Percentiles rank a stretch among this genome's conserved stretches.
Evolutionary conservation across 2,888 invertebrate genomes (phyloP).

Genomic region (Leptarthrus brevirostris): DNA sequence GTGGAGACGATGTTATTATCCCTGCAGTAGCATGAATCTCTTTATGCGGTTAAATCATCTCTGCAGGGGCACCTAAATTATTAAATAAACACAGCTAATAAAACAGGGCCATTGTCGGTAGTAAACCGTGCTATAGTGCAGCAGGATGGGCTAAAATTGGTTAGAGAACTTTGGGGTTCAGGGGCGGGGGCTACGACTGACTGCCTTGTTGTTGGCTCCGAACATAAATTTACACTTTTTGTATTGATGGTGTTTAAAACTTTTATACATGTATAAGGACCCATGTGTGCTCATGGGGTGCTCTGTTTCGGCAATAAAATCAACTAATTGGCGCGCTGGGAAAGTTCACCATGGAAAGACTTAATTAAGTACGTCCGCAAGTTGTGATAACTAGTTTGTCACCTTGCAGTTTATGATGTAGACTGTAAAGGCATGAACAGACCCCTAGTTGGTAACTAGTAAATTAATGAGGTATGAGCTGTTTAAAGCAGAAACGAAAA

Average conservation of each 20-base stretch:
- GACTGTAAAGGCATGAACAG: too few species aligned
- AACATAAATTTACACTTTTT: constrained; percentile 36
- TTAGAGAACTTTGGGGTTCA: neutral
- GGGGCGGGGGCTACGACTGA: neutral
- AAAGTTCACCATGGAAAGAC: constrained; percentile 17
- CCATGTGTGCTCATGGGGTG: constrained; percentile 19
- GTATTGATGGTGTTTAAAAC: constrained; percentile 32
- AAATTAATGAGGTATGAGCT: too few species aligned
- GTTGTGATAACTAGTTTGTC: constrained; percentile 18
- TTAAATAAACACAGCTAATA: constrained; percentile 54
- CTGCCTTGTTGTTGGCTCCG: neutral
- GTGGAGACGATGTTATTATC: constrained; percentile 49
- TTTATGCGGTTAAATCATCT: constrained; percentile 55
- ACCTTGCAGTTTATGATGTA: constrained; percentile 11
- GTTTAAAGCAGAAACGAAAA: too few species aligned
- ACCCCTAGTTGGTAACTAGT: too few species aligned
- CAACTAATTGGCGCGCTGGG: constrained; percentile 38
- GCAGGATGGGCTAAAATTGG: neutral
- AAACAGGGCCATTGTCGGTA: constrained; percentile 34
- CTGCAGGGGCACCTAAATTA: constrained; percentile 55
- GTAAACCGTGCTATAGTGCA: constrained; percentile 4
- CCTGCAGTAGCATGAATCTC: constrained; percentile 54
- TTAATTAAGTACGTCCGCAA: constrained; percentile 38
- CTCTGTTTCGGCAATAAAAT: constrained; percentile 30
- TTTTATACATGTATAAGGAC: neutral